Base-by-base conservation (phyloP, 2,888 invertebrate species). In the Phortica okadai region DNA sequence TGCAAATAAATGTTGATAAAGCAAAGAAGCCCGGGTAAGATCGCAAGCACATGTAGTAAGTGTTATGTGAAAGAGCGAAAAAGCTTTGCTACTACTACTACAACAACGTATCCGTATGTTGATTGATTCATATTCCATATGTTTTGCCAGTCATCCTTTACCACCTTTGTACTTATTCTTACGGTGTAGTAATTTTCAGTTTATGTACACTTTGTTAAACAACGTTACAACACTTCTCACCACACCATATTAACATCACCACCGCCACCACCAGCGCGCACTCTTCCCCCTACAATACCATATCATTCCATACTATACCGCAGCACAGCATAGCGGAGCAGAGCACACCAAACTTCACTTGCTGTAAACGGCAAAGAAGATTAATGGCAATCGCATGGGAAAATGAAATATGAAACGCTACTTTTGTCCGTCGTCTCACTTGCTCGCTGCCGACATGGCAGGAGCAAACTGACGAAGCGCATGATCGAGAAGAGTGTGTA, bases 311-410 rank as follows among this genome's bases (percentile, higher is more conserved):
- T n/a, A 8, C 7, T 16, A 21, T 21, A 21, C 21, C 21, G 1
- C 21, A 21, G 21, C 21, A 21, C 21, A 21, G 21, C 21, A 21
- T 1, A 21, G 21, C 21, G 1, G 21, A 59, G 21, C 21, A 21
- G 21, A 59, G 3, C 59, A 5, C 64, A 33, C 33, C 16, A n/a
- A 3, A 41, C 33, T 70, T 70, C 70, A 70, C 70, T 70, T 54
- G 70, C 54, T 59, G n/a, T 16, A 16, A 10, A 7, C 16, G 5
- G 59, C n/a, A 33, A 67, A 42, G 21, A 79, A 84, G 82, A 82
- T 84, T 84, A 83, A 83, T 83, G 84, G 79, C 82, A 83, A 83
- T 82, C 81, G 84, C 83, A 77, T 83, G 83, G 83, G 83, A 84
- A 83, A 83, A 80, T 84, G 82, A 84, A 84, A 84, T 83, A 83